phyloP scores from a whole-genome alignment of 2,113 vertebrate genomes.

The Paradoxurus hermaphroditus region DNA sequence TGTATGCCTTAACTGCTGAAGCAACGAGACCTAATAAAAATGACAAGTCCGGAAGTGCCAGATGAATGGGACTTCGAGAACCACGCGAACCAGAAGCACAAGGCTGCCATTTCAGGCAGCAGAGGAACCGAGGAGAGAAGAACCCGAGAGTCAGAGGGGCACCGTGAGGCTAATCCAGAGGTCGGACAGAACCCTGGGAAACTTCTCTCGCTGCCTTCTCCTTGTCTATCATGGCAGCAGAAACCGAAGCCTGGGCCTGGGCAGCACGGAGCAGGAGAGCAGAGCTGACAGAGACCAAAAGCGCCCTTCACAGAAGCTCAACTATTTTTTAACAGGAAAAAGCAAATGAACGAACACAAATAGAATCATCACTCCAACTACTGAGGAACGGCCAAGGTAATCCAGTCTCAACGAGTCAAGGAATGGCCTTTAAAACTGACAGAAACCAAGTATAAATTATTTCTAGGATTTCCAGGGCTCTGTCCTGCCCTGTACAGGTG shows the following conservation, averaged over 20 bases:
- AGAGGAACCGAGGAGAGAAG: neutral
- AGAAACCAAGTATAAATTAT: neutral
- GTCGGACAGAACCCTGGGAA: neutral
- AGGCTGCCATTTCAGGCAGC: neutral
- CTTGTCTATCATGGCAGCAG: neutral
- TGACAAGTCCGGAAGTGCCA: neutral
- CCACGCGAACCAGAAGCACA: neutral
- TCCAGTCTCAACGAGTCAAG: neutral
- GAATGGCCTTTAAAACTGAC: neutral
- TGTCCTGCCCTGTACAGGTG: neutral
- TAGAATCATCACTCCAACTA: neutral
- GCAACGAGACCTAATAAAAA: slow-evolving; percentile 39
- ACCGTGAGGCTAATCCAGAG: neutral
- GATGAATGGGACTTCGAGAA: neutral
- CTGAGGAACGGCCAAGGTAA: neutral
- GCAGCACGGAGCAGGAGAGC: neutral
- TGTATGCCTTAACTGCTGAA: neutral
- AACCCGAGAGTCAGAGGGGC: neutral
- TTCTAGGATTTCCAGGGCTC: neutral
- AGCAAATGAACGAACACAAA: neutral
- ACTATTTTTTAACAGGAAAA: neutral
- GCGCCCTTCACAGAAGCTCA: neutral
- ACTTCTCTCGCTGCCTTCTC: neutral
- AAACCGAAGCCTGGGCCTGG: neutral
- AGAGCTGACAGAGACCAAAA: neutral